Percentiles rank a stretch among this genome's conserved stretches.
Conservation (phyloP, 2,888 invertebrate genomes). For the Archips crataeganus region DNA sequence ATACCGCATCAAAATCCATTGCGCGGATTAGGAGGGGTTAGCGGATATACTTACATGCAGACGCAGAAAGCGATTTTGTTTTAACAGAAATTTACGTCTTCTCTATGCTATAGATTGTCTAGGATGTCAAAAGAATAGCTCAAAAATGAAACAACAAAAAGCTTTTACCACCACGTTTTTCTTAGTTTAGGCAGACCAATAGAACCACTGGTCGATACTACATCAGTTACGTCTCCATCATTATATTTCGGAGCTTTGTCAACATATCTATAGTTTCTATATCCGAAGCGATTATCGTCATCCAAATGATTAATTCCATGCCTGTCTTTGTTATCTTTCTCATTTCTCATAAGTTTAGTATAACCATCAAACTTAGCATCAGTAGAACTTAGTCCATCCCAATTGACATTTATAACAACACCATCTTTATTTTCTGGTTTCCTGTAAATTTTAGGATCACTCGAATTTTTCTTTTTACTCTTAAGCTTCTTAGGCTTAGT, state of each 20-base stretch:
- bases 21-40: too few relatives aligned
- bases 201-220: background rate
- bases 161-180: background rate
- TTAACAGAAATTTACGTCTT: too few relatives aligned
- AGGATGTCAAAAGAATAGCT: background rate
- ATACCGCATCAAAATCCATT: too few relatives aligned
- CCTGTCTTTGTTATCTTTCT: background rate
- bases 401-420: background rate
- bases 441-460: background rate
- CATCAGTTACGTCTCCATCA: background rate
- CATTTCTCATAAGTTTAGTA: background rate
- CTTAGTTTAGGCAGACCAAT: background rate
- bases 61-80: too few relatives aligned
- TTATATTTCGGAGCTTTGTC: background rate
- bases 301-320: background rate
- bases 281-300: background rate
- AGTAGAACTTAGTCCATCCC: background rate
- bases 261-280: background rate
- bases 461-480: background rate
- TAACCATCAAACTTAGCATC: background rate
- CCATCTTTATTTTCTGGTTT: background rate
- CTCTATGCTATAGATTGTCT: too few relatives aligned
- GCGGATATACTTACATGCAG: too few relatives aligned
- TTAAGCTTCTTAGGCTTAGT: background rate
- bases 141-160: background rate